Evolutionary conservation across 2,888 invertebrate species (phyloP), one percentile per base, ranked within the genome.

Genomic region (Oxytorus armatus): DNA sequence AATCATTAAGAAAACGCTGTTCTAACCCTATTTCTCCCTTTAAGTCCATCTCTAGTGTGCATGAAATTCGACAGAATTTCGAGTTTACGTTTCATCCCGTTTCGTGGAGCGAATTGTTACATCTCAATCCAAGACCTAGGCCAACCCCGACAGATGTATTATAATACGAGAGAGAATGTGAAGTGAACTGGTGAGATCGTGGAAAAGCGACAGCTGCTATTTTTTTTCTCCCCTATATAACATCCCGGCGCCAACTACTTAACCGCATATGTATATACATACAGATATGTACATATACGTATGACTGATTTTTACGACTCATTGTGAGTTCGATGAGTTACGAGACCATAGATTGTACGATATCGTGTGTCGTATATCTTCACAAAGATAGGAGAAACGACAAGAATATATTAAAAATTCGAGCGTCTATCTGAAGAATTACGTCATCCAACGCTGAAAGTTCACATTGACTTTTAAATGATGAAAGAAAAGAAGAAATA

Each of bases 181-280:
- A 33, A 65, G n/a, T 0, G 18, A 39, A 29, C 47, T 33, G 16
- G 44, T 33, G 59, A 68, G 63, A 81, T 77, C 77, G 77, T 68
- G 68, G 10, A n/a, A 63, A 55, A 77, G 66, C 61, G 70, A 77
- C 82, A 82, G 82, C 82, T 82, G 82, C 80, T 55, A 44, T 44
- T 42, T 74, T 79, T 59, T 36, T 16, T 29, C 18, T 21, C 51
- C 51, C 23, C 23, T 23, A 25, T n/a, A n/a, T n/a, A n/a, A n/a
- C n/a, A n/a, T n/a, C n/a, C n/a, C n/a, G n/a, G n/a, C n/a, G n/a
- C n/a, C n/a, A n/a, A n/a, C n/a, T n/a, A n/a, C n/a, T n/a, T n/a
- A n/a, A n/a, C n/a, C n/a, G n/a, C 1, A 23, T 8, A 25, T 36
- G 18, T 18, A 21, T 18, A 4, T 4, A 59, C 36, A 18, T 59